Conservation (phyloP, 2,113 vertebrate genomes). For the Nicator chloris region DNA sequence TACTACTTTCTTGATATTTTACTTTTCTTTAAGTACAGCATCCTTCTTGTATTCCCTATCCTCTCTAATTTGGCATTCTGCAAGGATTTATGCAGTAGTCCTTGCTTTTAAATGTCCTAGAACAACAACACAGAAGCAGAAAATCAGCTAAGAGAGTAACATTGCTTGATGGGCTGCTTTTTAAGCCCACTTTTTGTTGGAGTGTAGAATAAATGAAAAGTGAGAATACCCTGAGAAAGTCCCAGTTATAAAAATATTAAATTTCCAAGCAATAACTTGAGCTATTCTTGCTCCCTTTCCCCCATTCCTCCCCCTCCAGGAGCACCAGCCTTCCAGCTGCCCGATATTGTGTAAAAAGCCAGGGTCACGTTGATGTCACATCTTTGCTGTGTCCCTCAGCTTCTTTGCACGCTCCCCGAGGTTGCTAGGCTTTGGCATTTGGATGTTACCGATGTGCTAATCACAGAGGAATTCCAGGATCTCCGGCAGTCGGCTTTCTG, state of each 20-base stretch:
- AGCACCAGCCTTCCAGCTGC: conserved; percentile 61
- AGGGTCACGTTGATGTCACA: conserved; percentile 76
- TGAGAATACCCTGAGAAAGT: background rate
- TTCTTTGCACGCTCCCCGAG: conserved; percentile 47
- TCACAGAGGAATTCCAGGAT: conserved; percentile 76
- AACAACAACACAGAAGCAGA: background rate
- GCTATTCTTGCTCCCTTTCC: background rate
- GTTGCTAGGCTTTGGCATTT: conserved; percentile 85
- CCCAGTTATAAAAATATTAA: background rate
- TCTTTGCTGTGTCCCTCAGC: conserved; percentile 24
- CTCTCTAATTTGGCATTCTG: background rate
- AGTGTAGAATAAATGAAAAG: background rate
- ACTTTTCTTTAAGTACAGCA: background rate
- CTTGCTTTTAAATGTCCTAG: background rate
- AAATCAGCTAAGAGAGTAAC: background rate
- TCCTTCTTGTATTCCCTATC: background rate
- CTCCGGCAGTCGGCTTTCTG: conserved; percentile 49
- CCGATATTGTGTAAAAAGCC: conserved; percentile 62
- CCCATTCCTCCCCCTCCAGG: background rate
- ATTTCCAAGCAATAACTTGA: background rate
- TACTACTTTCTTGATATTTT: background rate
- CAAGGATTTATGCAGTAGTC: background rate
- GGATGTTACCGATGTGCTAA: conserved; percentile 77
- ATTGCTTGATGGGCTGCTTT: background rate
- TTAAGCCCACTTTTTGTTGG: background rate